Evolutionary conservation across 2,888 invertebrate genomes (phyloP).

Genomic region (Siphlonurus alternatus): DNA sequence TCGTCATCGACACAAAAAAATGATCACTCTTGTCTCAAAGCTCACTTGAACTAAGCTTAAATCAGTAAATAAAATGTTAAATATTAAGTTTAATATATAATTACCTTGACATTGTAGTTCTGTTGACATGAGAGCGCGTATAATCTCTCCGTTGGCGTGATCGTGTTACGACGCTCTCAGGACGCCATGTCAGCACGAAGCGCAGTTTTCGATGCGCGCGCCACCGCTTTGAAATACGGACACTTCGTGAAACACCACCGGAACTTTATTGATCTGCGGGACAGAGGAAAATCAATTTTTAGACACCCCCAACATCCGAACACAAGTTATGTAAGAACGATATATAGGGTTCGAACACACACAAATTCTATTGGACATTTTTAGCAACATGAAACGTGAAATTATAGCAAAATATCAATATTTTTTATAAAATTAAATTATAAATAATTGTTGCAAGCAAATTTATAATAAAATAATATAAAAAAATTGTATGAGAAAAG

Average conservation of each 20-base stretch:
- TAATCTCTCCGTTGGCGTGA: background rate
- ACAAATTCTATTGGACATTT: too few relatives aligned
- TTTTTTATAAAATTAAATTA: too few relatives aligned
- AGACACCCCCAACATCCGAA: background rate
- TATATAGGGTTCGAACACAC: too few relatives aligned
- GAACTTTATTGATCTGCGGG: background rate
- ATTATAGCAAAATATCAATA: too few relatives aligned
- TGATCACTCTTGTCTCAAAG: background rate
- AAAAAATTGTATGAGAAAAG: too few relatives aligned
- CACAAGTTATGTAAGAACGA: too few relatives aligned
- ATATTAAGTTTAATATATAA: background rate
- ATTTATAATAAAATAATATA: too few relatives aligned
- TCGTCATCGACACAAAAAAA: background rate
- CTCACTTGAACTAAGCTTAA: background rate
- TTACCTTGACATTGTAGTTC: background rate
- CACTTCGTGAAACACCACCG: background rate
- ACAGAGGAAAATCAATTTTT: background rate
- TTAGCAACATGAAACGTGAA: too few relatives aligned
- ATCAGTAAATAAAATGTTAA: background rate
- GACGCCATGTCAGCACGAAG: conserved; percentile 3
- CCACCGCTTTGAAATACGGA: background rate
- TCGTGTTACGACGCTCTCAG: background rate
- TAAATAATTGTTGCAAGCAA: too few relatives aligned
- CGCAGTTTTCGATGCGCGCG: background rate
- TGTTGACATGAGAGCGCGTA: background rate